A percentile compares a stretch with the other conserved stretches of the same genome.
phyloP scores from a whole-genome alignment of 2,888 invertebrate genomes.

The Pyrrhia umbra region DNA sequence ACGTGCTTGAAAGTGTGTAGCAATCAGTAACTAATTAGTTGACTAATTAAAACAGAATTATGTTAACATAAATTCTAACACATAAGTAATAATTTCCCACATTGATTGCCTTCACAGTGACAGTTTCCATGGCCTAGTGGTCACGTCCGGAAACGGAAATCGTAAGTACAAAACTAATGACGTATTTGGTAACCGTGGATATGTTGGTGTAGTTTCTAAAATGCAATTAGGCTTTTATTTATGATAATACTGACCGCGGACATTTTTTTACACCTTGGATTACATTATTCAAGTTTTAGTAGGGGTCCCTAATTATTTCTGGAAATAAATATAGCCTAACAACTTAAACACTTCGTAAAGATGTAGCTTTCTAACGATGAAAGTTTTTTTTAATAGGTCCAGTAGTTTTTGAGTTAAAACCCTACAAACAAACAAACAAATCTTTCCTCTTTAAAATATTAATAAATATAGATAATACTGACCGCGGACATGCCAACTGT shows the following conservation, averaged over 20 bases:
- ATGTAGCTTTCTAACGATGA: too few relatives aligned
- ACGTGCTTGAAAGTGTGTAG: not conserved
- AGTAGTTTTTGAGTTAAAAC: too few relatives aligned
- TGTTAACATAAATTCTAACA: constrained; percentile 16
- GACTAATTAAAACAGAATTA: constrained; percentile 30
- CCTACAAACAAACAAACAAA: too few relatives aligned
- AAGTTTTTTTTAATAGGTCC: too few relatives aligned
- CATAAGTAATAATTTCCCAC: constrained; percentile 25
- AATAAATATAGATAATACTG: too few relatives aligned
- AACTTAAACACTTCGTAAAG: too few relatives aligned
- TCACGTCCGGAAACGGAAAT: constrained; percentile 50
- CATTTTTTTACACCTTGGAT: too few relatives aligned
- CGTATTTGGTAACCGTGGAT: constrained; percentile 36
- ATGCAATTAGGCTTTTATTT: constrained; percentile 1
- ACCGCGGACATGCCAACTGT: too few relatives aligned
- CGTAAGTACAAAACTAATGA: constrained; percentile 38
- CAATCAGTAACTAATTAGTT: constrained; percentile 27
- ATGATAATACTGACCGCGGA: not conserved
- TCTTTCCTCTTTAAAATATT: too few relatives aligned
- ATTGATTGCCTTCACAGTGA: constrained; percentile 28
- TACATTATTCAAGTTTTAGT: too few relatives aligned
- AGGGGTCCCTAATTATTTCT: too few relatives aligned
- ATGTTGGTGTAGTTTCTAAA: constrained; percentile 24
- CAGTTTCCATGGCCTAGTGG: constrained; percentile 45
- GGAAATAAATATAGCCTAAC: too few relatives aligned